These are phyloP conservation scores for Chionis minor DNA, from an alignment of 2,113 vertebrate species.

Conservation along the genomic window DNA sequence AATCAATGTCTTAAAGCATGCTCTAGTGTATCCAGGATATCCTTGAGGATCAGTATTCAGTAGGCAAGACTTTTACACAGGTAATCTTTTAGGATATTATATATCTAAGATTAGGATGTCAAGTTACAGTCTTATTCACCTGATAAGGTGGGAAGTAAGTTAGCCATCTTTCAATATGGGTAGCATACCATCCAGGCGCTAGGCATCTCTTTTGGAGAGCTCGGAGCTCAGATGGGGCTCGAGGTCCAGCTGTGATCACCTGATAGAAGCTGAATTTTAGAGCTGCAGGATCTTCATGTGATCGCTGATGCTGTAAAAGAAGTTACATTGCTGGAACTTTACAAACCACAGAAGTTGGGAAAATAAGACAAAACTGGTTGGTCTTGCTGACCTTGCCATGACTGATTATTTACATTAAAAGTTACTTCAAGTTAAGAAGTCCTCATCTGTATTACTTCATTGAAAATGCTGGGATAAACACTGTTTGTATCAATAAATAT, in stretches of 20 bases:
- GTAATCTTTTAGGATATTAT: background rate
- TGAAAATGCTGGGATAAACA: background rate
- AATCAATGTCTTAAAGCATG: background rate
- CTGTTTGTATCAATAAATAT: background rate
- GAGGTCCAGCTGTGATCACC: constrained; percentile 88
- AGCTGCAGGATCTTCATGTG: constrained; percentile 88
- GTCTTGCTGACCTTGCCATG: background rate
- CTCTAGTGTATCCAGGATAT: background rate
- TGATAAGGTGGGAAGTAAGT: constrained; percentile 88
- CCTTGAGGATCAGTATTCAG: background rate
- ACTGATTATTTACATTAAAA: background rate
- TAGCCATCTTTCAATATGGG: constrained; percentile 93
- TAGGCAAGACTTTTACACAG: background rate
- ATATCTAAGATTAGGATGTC: background rate
- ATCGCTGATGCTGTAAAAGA: constrained; percentile 87
- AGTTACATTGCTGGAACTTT: background rate
- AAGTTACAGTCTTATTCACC: constrained; percentile 68
- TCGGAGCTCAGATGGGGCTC: constrained; percentile 82
- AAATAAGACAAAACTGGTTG: background rate
- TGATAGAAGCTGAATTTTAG: constrained; percentile 92
- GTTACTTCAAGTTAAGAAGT: background rate
- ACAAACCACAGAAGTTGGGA: background rate
- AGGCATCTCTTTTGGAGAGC: constrained; percentile 92
- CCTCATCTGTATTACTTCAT: background rate
- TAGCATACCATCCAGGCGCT: constrained; percentile 89